phyloP scores from a whole-genome alignment of 2,888 invertebrate species.

The Papilio protenor region DNA sequence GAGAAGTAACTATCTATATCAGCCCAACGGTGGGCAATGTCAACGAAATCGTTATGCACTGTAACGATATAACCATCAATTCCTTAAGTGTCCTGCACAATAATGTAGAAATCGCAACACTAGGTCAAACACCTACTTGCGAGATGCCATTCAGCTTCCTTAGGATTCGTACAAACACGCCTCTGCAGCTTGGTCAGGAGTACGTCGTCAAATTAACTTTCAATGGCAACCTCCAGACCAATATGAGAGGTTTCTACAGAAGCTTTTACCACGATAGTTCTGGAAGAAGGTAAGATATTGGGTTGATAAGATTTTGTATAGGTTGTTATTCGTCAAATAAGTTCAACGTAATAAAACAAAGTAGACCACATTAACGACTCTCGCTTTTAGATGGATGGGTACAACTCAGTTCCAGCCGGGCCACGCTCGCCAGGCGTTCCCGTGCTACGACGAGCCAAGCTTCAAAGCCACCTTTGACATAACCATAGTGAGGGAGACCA shows the following conservation, averaged over 20 bases:
- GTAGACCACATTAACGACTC: not conserved
- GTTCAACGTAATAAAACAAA: not conserved
- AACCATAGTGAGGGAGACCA: conserved; percentile 84
- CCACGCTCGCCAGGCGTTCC: conserved; percentile 92
- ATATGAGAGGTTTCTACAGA: conserved; percentile 91
- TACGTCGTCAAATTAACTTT: conserved; percentile 88
- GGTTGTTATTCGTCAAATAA: not conserved
- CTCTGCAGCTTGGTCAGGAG: conserved; percentile 55
- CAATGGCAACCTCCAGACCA: conserved; percentile 87
- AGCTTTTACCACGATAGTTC: conserved; percentile 88
- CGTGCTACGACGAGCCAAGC: conserved; percentile 94
- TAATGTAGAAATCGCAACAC: conserved; percentile 50
- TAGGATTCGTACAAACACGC: conserved; percentile 55
- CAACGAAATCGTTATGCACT: conserved; percentile 69
- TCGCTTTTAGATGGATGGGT: conserved; percentile 86
- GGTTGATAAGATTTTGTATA: not conserved
- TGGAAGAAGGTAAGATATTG: conserved; percentile 70
- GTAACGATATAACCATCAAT: conserved; percentile 68
- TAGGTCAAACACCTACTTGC: conserved; percentile 57
- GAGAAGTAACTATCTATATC: conserved; percentile 68
- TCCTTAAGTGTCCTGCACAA: conserved; percentile 66
- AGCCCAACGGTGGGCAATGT: conserved; percentile 53
- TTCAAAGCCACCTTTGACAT: conserved; percentile 91
- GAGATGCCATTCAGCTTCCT: conserved; percentile 64
- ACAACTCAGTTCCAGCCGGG: conserved; percentile 93